Conservation (phyloP, 2,888 invertebrate genomes). For the Melanostoma mellinum region DNA sequence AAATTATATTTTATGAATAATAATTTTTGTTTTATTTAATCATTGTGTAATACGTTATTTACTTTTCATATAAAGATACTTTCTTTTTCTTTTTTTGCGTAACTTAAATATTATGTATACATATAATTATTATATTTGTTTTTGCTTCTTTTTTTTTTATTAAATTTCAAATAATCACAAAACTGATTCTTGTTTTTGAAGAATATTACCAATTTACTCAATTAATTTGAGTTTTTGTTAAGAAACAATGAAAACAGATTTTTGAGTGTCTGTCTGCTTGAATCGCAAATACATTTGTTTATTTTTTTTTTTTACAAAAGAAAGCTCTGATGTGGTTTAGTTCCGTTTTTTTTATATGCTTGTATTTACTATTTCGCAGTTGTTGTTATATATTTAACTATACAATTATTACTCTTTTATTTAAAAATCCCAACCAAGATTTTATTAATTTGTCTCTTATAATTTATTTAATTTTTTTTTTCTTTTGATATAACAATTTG, state of each 20-base stretch:
- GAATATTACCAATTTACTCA: conserved; percentile 40
- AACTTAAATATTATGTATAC: conserved; percentile 68
- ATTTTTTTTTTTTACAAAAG: conserved; percentile 68
- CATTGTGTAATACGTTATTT: conserved; percentile 61
- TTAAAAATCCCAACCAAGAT: conserved; percentile 63
- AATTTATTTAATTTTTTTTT: conserved; percentile 42
- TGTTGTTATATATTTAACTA: conserved; percentile 72
- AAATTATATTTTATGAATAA: conserved; percentile 60
- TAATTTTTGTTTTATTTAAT: conserved; percentile 66
- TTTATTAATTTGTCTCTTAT: conserved; percentile 41
- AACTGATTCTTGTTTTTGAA: conserved; percentile 55
- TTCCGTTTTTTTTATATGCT: conserved; percentile 70
- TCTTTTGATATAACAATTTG: conserved; percentile 67
- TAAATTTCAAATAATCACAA: conserved; percentile 66
- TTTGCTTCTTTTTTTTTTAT: conserved; percentile 33
- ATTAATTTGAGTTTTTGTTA: conserved; percentile 44
- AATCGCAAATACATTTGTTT: conserved; percentile 44
- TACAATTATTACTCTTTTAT: conserved; percentile 60
- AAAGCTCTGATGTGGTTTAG: conserved; percentile 72
- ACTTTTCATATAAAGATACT: conserved; percentile 50
- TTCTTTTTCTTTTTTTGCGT: conserved; percentile 41
- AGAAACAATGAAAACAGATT: conserved; percentile 28
- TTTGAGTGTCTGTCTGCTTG: conserved; percentile 3
- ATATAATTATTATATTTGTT: conserved; percentile 31
- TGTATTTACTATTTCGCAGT: conserved; percentile 71